Conservation (phyloP, 2,113 vertebrate species). For the Notechis scutatus region DNA sequence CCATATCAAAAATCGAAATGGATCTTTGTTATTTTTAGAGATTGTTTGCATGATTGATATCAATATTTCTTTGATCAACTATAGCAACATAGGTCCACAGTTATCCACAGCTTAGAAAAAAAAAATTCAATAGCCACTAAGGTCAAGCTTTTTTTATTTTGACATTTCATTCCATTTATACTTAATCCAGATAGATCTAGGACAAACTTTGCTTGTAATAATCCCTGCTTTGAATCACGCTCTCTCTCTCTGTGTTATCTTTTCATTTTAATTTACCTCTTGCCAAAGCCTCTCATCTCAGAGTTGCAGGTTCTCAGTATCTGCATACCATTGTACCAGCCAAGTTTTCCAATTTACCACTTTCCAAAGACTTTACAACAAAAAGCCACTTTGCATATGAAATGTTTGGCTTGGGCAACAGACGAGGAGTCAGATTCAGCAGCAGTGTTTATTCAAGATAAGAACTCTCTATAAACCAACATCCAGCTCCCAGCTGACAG, state of each 20-base stretch:
- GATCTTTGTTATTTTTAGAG: neutral
- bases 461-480: too few relatives aligned
- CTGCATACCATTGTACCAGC: neutral
- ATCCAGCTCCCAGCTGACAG: too few relatives aligned
- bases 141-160: neutral
- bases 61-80: neutral
- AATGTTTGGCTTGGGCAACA: too few relatives aligned
- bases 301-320: neutral
- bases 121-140: neutral
- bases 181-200: neutral
- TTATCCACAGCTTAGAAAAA: neutral
- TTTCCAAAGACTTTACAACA: neutral
- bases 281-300: neutral
- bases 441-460: too few relatives aligned
- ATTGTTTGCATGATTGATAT: neutral
- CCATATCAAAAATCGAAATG: neutral
- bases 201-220: neutral
- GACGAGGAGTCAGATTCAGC: too few relatives aligned
- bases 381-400: neutral
- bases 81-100: neutral
- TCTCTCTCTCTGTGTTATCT: too few relatives aligned
- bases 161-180: neutral
- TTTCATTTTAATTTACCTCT: neutral
- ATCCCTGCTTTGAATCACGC: neutral
- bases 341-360: neutral